Evolutionary conservation across 2,888 invertebrate genomes (phyloP), one percentile per base, ranked within the genome.

Genomic region (Odontocerum albicorne): DNA sequence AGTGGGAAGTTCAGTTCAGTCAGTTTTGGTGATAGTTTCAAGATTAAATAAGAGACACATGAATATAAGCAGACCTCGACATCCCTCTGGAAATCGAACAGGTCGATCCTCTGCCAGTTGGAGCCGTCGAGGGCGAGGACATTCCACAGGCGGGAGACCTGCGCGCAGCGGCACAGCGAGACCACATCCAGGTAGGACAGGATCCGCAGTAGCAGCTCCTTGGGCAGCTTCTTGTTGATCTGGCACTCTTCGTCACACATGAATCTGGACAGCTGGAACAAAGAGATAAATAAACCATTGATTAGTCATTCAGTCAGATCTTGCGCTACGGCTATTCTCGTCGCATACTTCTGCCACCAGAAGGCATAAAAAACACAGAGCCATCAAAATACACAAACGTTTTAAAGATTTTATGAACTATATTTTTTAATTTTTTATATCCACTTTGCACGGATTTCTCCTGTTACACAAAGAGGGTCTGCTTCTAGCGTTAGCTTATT

Each of bases 31-130:
- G 6, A 13, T 10, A 17, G 22, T 42, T 17, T 15, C n/a, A 22
- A 19, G 7, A n/a, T 2, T 13, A n/a, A 42, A 22, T 4, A 6
- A 42, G n/a, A 6, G 4, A 21, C 4, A 35, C 35, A 4, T 8
- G 4, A 8, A 35, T 35, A 8, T 22, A 12, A 20, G 13, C 70
- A 70, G 75, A 96, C 97, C 87, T 97, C 96, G 55, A 99, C 95
- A 76, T 98, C 98, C 66, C 89, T 88, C 75, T 99, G 99, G 74
- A 99, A 99, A 71, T 96, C 90, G 77, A 99, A 99, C 44, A 99
- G 79, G 75, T 99, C 96, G 70, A 99, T 97, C 72, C 93, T 84
- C 74, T 99, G 98, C 99, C 99, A 99, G 73, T 99, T 99, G 66
- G 96, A 97, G 50, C 99, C 99, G 73, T 99, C 99, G 65, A 99